Percentiles rank a stretch among this genome's conserved stretches.
Conservation (phyloP, 2,888 invertebrate species). For the Mayetiola destructor region DNA sequence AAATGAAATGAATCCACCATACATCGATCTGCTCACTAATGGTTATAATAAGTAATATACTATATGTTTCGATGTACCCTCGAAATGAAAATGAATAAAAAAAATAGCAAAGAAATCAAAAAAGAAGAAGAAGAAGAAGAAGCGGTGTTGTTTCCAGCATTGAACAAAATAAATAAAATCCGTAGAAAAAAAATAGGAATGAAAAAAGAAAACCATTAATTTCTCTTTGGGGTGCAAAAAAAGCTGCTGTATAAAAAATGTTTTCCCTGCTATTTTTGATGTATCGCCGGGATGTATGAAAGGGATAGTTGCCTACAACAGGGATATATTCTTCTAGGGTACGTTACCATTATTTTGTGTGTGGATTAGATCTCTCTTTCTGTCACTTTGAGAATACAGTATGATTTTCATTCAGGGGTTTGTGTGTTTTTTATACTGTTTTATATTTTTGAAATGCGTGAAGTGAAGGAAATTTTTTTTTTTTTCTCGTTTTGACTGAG, state of each 20-base stretch:
- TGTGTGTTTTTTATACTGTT: not conserved
- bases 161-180: constrained; percentile 12
- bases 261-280: too few species aligned
- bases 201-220: constrained; percentile 13
- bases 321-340: too few species aligned
- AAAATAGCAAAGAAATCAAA: not conserved
- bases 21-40: constrained; percentile 1
- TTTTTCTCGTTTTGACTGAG: constrained; percentile 1
- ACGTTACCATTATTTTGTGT: constrained; percentile 8
- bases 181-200: constrained; percentile 12
- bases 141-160: not conserved
- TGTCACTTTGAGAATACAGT: too few species aligned
- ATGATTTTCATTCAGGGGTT: not conserved
- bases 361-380: constrained; percentile 7
- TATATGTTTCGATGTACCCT: constrained; percentile 13
- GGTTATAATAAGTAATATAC: constrained; percentile 1
- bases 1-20: constrained; percentile 10
- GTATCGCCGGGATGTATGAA: too few species aligned
- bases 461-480: not conserved
- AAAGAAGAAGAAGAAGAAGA: not conserved
- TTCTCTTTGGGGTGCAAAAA: constrained; percentile 11
- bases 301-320: not conserved
- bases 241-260: not conserved
- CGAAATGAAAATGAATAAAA: constrained; percentile 9
- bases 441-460: constrained; percentile 11